Base-by-base conservation (phyloP, 2,797 vertebrate species). In the Poeciliopsis infans region DNA sequence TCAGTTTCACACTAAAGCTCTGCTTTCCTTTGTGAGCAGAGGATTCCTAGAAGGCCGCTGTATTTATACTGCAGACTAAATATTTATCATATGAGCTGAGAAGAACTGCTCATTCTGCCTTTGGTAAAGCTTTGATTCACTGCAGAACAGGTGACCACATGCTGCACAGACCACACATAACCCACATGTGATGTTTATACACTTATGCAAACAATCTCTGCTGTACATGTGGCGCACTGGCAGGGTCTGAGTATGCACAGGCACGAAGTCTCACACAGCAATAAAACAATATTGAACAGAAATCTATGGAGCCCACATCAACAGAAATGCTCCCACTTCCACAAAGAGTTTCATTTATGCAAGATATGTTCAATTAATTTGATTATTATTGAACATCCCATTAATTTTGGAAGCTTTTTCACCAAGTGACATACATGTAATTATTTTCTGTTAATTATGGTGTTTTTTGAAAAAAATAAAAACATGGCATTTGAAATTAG, bases 41-140 rank as follows among this genome's bases (percentile, higher is more conserved):
- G 81, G 85, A 87, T 90, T 91, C 85, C 82, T 89, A n/a, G 76
- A 85, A 81, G 28, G 75, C 79, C 16, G 49, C 72, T 61, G 72
- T 94, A 92, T 94, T 94, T 94, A 93, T 76, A 59, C 81, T 53
- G 72, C 43, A 53, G 71, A 61, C 84, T 86, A 94, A 95, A 95
- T 94, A 93, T 95, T 95, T 94, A 92, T 11, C 59, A 55, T 79
- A 39, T 0, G 74, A 86, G 81, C 77, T 8, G 75, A 87, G 85
- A 85, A 87, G 85, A 91, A 81, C 49, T 18, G 82, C 82, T 85
- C n/a, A 5, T 77, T 83, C 77, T 74, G 83, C 82, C 82, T 86
- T 71, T 36, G 87, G 86, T 88, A 86, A 81, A 91, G 76, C 72
- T 84, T 77, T 72, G 84, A 88, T 86, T 74, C 28, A 57, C 74